Percentiles rank a stretch among this genome's conserved stretches.
These are phyloP conservation scores for Acanthopleura granulata DNA, from an alignment of 2,888 invertebrate species.

Conservation along the genomic window DNA sequence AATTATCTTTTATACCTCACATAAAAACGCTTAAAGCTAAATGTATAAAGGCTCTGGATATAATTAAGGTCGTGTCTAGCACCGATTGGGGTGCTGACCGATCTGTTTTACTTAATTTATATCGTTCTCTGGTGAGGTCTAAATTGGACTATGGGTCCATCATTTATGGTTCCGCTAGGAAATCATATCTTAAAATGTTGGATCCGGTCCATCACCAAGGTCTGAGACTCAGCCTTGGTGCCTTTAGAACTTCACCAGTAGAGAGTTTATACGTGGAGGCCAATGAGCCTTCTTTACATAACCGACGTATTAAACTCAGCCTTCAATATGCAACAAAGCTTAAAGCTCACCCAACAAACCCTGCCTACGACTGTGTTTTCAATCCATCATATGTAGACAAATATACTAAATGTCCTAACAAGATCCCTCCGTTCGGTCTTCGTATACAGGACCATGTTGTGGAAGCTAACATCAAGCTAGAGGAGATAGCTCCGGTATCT, in stretches of 20 bases:
- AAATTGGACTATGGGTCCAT: conserved; percentile 20
- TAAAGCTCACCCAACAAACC: neutral
- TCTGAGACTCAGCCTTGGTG: neutral
- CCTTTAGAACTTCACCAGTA: neutral
- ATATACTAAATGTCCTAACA: neutral
- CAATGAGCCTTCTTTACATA: neutral
- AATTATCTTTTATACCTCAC: neutral
- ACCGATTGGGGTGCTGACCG: conserved; percentile 5
- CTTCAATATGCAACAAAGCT: neutral
- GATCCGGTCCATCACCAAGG: conserved; percentile 14
- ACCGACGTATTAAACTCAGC: neutral
- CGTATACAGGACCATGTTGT: neutral
- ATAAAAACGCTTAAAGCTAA: neutral
- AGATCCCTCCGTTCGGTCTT: neutral
- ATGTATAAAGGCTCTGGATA: neutral
- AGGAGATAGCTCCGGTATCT: neutral
- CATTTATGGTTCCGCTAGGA: conserved; percentile 17
- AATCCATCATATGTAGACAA: neutral
- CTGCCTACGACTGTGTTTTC: conserved; percentile 10
- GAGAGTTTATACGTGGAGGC: conserved; percentile 15
- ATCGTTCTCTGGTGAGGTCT: conserved; percentile 13
- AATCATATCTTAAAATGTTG: conserved; percentile 12
- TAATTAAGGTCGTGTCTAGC: neutral
- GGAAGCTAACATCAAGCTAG: neutral
- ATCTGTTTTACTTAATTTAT: neutral